phyloP scores from a whole-genome alignment of 2,113 vertebrate genomes.

The Odobenus rosmarus region DNA sequence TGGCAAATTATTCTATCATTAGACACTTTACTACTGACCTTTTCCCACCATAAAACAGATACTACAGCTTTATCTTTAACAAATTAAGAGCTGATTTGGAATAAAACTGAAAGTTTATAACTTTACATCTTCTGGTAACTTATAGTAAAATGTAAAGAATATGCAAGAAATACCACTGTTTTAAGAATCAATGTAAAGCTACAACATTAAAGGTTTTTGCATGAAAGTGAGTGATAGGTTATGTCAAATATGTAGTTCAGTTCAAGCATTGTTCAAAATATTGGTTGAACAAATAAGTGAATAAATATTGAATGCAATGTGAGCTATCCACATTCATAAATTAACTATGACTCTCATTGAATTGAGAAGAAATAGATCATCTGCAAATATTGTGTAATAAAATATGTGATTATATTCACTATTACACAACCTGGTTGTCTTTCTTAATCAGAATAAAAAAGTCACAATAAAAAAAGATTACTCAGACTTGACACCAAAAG shows the following conservation, averaged over 20 bases:
- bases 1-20: constrained; percentile 31
- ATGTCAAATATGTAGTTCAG: background rate
- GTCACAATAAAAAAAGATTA: constrained; percentile 1
- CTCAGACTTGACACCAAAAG: background rate
- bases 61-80: constrained; percentile 35
- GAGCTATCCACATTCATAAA: background rate
- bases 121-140: background rate
- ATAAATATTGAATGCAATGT: background rate
- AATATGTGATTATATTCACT: constrained; percentile 47
- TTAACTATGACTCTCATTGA: background rate
- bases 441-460: background rate
- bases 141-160: background rate
- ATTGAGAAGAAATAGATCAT: constrained; percentile 17
- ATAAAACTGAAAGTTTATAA: constrained; percentile 13
- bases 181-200: background rate
- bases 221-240: background rate
- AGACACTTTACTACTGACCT: background rate
- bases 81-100: background rate
- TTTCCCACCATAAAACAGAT: background rate
- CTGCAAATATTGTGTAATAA: constrained; percentile 11
- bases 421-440: background rate
- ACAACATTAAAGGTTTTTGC: background rate
- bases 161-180: background rate
- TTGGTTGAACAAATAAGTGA: background rate
- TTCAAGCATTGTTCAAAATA: background rate